These are phyloP conservation scores for Picus viridis DNA, from an alignment of 2,797 vertebrate species.

Conservation along the genomic window DNA sequence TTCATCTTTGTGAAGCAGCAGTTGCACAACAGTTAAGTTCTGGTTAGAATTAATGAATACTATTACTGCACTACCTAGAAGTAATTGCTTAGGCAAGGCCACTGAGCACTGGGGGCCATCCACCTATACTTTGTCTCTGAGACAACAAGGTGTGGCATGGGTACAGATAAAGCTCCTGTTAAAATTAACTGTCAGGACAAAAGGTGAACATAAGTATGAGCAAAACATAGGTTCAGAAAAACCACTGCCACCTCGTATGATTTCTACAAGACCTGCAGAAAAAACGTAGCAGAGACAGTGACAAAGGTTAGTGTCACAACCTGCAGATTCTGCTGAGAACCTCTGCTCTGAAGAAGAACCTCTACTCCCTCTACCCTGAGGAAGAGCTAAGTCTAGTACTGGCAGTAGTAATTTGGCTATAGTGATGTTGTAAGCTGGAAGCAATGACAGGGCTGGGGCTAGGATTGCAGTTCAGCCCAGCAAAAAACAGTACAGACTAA, in stretches of 20 bases:
- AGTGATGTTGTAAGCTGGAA: neutral
- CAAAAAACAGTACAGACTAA: neutral
- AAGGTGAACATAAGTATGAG: neutral
- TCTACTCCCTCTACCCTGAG: neutral
- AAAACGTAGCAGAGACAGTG: neutral
- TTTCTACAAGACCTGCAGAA: neutral
- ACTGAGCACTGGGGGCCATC: neutral
- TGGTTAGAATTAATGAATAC: neutral
- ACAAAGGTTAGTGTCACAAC: neutral
- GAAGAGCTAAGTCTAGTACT: neutral
- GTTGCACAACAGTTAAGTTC: neutral
- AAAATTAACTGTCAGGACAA: neutral
- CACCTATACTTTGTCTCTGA: neutral
- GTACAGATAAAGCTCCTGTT: neutral
- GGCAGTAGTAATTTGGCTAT: fast-evolving
- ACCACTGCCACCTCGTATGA: neutral
- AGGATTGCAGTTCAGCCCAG: neutral
- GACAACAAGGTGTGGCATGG: neutral
- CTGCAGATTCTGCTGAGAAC: neutral
- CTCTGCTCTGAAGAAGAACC: neutral
- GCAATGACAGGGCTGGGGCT: neutral
- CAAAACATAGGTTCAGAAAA: neutral
- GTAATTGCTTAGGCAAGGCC: neutral
- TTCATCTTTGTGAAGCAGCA: neutral
- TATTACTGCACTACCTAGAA: neutral